A percentile compares a stretch with the other conserved stretches of the same genome.
These are phyloP conservation scores for Temnothorax nylanderi DNA, from an alignment of 1,140 invertebrate genomes.

Conservation along the genomic window DNA sequence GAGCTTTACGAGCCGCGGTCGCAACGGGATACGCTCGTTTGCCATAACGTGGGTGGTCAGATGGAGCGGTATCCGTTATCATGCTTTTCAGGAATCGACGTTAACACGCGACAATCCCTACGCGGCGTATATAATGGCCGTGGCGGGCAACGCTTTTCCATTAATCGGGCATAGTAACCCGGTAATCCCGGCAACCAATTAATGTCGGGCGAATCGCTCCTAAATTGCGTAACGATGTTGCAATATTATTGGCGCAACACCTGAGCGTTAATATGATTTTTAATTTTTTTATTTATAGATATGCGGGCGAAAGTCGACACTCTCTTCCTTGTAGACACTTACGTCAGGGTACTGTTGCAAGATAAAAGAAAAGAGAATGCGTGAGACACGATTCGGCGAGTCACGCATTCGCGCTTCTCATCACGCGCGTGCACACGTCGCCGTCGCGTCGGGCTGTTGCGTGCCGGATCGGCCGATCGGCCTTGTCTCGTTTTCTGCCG, in stretches of 20 bases:
- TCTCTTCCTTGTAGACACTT: not conserved
- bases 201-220: not conserved
- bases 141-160: not conserved
- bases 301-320: not conserved
- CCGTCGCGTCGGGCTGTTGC: not conserved
- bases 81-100: conserved; percentile 57
- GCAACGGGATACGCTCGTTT: conserved; percentile 60
- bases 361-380: not conserved
- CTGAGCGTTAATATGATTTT: not conserved
- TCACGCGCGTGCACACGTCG: not conserved
- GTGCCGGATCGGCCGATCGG: conserved; percentile 10
- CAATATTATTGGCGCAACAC: not conserved
- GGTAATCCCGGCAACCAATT: conserved; percentile 4
- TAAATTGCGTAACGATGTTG: not conserved
- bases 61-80: conserved; percentile 66
- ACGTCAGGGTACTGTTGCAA: not conserved
- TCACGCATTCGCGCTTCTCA: conserved; percentile 9
- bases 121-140: not conserved
- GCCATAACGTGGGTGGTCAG: conserved; percentile 49
- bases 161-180: conserved; percentile 53
- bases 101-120: conserved; percentile 34
- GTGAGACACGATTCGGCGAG: not conserved
- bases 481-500: conserved; percentile 21
- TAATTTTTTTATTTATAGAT: too few relatives aligned
- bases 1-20: conserved; percentile 61